Base-by-base conservation (phyloP, 2,888 invertebrate species). In the Dicycla oo region DNA sequence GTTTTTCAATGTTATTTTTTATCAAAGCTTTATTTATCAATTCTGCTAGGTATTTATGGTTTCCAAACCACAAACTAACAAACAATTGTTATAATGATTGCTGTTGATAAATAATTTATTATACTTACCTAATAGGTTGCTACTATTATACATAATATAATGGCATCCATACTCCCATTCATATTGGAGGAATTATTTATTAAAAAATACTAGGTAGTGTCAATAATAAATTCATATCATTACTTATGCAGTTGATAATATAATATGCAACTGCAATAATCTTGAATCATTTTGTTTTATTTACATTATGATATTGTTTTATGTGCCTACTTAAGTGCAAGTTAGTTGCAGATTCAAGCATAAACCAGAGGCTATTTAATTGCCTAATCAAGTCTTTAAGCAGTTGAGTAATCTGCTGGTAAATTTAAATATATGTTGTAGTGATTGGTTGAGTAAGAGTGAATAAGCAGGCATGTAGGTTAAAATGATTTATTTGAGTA, bases 141-240 rank as follows among this genome's bases (percentile, higher is more conserved):
- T 60, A 68, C 34, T 51, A 69, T 47, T n/a, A 56, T 26, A 38
- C 7, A 0, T 38, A 47, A 60, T 4, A 56, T 51, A 66, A 49
- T 56, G 3, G 23, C 6, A 54, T 38, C 18, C 11, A 34, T 71
- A 54, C 6, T 43, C 15, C 23, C 7, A 45, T 51, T 53, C 4
- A 26, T 68, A 65, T 23, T 47, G 66, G 13, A 45, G 34, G n/a
- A 45, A 62, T 78, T 51, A 73, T 58, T 54, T 73, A 65, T 61
- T 65, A 5, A 53, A 47, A 71, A 53, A 62, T 51, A 69, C 49
- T 51, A 34, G 6, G 69, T 61, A 47, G 63, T 53, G 51, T 64
- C 53, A 47, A 57, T 72, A 71, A 65, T 80, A 49, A 62, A 68
- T 78, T 81, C 53, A 45, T 34, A 20, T 53, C 3, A 81, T 64